A percentile compares a stretch with the other conserved stretches of the same genome.
These are phyloP conservation scores for Nemopilema nomurai DNA, from an alignment of 30 jellyfish, hydroid and myxozoan species.

Conservation along the genomic window DNA sequence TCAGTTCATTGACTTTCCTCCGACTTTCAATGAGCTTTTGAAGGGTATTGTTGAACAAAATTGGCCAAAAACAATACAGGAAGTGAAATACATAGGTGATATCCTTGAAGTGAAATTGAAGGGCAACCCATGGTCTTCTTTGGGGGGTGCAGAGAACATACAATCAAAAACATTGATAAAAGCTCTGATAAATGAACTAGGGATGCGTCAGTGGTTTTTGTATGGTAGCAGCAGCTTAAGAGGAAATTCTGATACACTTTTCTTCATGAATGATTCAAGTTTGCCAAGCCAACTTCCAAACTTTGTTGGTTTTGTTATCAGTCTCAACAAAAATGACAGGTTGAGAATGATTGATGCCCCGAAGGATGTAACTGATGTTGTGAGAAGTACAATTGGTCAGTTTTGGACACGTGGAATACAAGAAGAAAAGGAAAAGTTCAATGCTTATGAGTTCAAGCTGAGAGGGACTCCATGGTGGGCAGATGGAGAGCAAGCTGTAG, in stretches of 20 bases:
- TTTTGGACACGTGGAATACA: conserved; percentile 77
- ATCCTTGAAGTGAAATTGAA: conserved; percentile 44
- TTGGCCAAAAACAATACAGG: conserved; percentile 70
- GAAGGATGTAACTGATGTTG: conserved; percentile 31
- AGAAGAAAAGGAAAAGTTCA: conserved; percentile 57
- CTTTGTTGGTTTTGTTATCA: conserved; percentile 60
- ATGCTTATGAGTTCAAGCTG: conserved; percentile 78
- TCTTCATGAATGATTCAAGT: conserved; percentile 56
- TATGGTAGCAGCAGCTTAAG: conserved; percentile 56
- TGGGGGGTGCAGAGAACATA: conserved; percentile 65
- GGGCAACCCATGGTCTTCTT: conserved; percentile 77
- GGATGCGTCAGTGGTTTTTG: conserved; percentile 55
- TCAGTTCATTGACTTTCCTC: conserved; percentile 53
- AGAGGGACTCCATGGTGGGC: conserved; percentile 95
- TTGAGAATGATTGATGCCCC: conserved; percentile 75
- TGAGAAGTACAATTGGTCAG: conserved; percentile 47
- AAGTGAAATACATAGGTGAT: conserved; percentile 39
- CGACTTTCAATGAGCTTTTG: conserved; percentile 6
- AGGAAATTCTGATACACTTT: conserved; percentile 63
- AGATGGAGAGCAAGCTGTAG: conserved; percentile 65
- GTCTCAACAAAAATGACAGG: conserved; percentile 77
- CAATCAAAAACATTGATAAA: conserved; percentile 59
- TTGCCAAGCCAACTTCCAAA: conserved; percentile 39
- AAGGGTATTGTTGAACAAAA: conserved; percentile 31
- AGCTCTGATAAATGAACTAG: conserved; percentile 58